Evolutionary conservation across 92 coral and sea anemone species (phyloP).

Genomic region (Paramuricea clavata): DNA sequence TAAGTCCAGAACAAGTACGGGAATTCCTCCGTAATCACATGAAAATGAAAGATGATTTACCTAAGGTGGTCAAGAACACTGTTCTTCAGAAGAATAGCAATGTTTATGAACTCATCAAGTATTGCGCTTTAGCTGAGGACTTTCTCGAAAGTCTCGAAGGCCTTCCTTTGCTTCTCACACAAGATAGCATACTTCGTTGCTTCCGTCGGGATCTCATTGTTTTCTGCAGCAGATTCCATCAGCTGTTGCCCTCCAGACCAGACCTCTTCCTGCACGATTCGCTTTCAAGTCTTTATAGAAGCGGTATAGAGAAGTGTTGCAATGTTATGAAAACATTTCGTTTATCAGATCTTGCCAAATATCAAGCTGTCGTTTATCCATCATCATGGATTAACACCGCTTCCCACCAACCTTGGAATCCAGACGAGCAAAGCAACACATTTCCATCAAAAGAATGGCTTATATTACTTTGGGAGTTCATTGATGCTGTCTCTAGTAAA

Average conservation of each 20-base stretch:
- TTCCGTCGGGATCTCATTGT: too few relatives aligned
- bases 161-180: slow-evolving; percentile 82
- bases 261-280: too few relatives aligned
- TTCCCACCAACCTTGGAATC: slow-evolving; percentile 75
- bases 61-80: slow-evolving; percentile 3
- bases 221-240: too few relatives aligned
- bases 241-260: too few relatives aligned
- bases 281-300: too few relatives aligned
- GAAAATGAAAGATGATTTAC: slow-evolving; percentile 5
- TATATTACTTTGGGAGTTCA: slow-evolving; percentile 72
- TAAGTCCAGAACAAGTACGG: neutral
- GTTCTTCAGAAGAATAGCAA: slow-evolving; percentile 53
- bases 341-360: slow-evolving; percentile 71
- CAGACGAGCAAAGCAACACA: slow-evolving; percentile 16
- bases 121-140: slow-evolving; percentile 61
- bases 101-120: slow-evolving; percentile 56
- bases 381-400: slow-evolving; percentile 53
- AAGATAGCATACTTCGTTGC: slow-evolving; percentile 71
- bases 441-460: slow-evolving; percentile 71
- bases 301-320: too few relatives aligned
- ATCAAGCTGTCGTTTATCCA: slow-evolving; percentile 51
- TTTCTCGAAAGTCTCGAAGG: slow-evolving; percentile 65
- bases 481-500: slow-evolving; percentile 25
- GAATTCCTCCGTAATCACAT: slow-evolving; percentile 25
- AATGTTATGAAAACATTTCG: too few relatives aligned